Evolutionary conservation across 2,113 vertebrate genomes (phyloP), one percentile per base, ranked within the genome.

Genomic region (Syrrhaptes paradoxus): DNA sequence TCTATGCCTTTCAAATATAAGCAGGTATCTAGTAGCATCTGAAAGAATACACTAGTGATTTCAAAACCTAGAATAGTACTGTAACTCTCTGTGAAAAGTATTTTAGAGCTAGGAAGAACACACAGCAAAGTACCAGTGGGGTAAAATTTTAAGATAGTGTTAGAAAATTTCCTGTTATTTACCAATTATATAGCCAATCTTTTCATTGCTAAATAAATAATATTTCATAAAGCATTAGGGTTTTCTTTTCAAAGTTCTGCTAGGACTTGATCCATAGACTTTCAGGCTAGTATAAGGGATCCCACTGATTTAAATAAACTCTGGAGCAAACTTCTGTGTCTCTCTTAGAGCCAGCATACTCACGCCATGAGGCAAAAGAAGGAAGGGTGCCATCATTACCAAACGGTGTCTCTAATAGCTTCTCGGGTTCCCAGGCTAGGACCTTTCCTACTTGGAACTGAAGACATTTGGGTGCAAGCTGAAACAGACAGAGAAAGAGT

Each of bases 1-100:
- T 75, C 89, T 49, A 49, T 89, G 49, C 13, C 65, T 89, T 89
- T 82, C 61, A 94, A 95, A 95, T 68, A 15, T 46, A 91, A 89
- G 61, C n/a, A 63, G 34, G 7, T 38, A 83, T 12, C 38, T 54
- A 59, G 20, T n/a, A 67, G 29, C 19, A 9, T 17, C 77, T 84
- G 16, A 68, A 85, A 89, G 66, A 78, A 75, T 13, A 63, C 36
- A 74, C 11, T 8, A 9, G 14, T 66, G 58, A 78, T 52, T 95
- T 82, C 38, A 87, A 85, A 92, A 94, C 48, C 4, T 38, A 54
- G 7, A 79, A 25, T 19, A 52, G 15, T 45, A 59, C 4, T 73
- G 41, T 20, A 80, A 78, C 11, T 10, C 26, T 81, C 13, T 59
- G 38, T 24, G 17, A 59, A 57, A 87, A 51, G 11, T 32, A 51